Evolutionary conservation across 1,140 invertebrate genomes (phyloP).

Genomic region (Pemphigus obesinymphae): DNA sequence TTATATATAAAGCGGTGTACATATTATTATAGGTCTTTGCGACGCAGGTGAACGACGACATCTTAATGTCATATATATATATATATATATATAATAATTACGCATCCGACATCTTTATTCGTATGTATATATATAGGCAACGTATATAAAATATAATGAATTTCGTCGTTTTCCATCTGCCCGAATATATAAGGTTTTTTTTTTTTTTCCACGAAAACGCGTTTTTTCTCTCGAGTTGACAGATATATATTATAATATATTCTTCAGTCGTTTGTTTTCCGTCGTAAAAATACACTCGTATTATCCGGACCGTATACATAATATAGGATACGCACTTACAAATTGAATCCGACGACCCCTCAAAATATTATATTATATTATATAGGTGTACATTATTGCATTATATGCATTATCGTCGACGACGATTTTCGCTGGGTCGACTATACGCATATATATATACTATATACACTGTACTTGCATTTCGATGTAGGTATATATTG

Average conservation of each 20-base stretch:
- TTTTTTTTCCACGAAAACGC: neutral
- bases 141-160: neutral
- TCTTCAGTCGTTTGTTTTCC: neutral
- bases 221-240: neutral
- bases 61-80: neutral
- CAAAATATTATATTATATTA: too few relatives aligned
- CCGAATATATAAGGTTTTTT: neutral
- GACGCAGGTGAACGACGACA: neutral
- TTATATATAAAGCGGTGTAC: neutral
- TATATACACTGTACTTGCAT: neutral
- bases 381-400: neutral
- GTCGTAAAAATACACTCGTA: neutral
- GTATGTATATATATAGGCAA: neutral
- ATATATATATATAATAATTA: neutral
- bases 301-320: neutral
- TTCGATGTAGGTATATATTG: too few relatives aligned
- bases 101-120: conserved; percentile 4
- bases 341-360: neutral
- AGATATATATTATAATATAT: neutral
- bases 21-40: too few relatives aligned
- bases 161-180: neutral
- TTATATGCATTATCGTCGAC: neutral
- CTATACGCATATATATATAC: neutral
- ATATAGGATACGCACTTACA: neutral
- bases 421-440: too few relatives aligned